Evolutionary conservation across 2,888 invertebrate genomes (phyloP), one percentile per base, ranked within the genome.

Genomic region (Dolomedes plantarius): DNA sequence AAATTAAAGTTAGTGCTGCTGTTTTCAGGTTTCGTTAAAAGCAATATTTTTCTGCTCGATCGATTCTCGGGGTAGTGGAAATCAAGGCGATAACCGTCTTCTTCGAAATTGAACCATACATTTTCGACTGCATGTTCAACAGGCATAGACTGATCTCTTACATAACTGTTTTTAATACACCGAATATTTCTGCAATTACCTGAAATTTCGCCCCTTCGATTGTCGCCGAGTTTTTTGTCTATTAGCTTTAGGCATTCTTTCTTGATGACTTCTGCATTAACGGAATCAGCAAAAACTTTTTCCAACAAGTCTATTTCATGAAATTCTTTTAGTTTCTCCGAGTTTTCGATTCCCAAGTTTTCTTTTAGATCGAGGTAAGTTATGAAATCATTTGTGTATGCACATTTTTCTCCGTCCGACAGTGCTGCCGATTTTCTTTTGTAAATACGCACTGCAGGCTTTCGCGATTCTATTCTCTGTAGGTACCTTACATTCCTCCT

Each of bases 1-100:
- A 77, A 85, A 13, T 46, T n/a, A 41, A 72, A 77, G 32, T 67
- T 56, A 16, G 73, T 73, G 6, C 31, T 67, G 23, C 31, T 77
- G n/a, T 65, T 29, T 11, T 67, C 77, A 23, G 76, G 82, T 68
- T 85, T 85, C 0, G 67, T 67, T n/a, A 85, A 77, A 16, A 85
- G 41, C 19, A 85, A 32, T 23, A 50, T 65, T 39, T 72, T 85
- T 1, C 72, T 62, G 6, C 65, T 67, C 13, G 41, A 73, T 39
- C n/a, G 32, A 1, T 28, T 65, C 13, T 65, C 36, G 29, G 77
- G 67, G 29, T 72, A 39, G 28, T 85, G 73, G 27, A 77, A 85
- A 68, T 85, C 77, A 0, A 85, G 46, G 50, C 77, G 32, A 9
- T 77, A 85, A 19, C 28, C 29, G 27, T 50, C 71, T 27, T 9